A percentile compares a stretch with the other conserved stretches of the same genome.
These are phyloP conservation scores for Salarias fasciatus DNA, from an alignment of 2,797 vertebrate species.

Conservation along the genomic window DNA sequence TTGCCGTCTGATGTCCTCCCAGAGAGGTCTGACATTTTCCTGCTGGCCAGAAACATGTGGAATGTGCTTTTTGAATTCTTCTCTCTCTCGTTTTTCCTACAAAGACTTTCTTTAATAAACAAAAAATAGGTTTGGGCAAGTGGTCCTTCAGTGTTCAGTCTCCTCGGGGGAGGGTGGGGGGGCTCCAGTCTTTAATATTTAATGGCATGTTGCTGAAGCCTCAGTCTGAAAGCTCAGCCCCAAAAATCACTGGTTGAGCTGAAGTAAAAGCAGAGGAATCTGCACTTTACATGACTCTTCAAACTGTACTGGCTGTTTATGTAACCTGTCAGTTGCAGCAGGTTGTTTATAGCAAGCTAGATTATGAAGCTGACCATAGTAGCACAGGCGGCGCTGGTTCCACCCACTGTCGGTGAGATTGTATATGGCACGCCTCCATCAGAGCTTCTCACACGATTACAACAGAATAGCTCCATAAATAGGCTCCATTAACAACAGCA, in stretches of 20 bases:
- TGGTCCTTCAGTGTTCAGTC: background rate
- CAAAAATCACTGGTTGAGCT: background rate
- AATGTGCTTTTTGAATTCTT: background rate
- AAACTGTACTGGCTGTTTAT: no score
- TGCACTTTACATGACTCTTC: background rate
- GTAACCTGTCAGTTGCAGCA: background rate
- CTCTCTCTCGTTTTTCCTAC: background rate
- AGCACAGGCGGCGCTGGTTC: no score
- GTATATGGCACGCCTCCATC: no score
- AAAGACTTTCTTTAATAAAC: background rate
- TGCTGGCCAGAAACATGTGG: background rate
- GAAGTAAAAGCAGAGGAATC: background rate
- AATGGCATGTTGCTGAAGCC: background rate
- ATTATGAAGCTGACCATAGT: no score
- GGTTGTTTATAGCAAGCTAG: background rate
- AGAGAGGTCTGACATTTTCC: background rate
- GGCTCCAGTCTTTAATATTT: constrained; percentile 6
- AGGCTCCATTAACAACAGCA: no score
- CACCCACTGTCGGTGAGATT: no score
- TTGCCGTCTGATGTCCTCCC: background rate
- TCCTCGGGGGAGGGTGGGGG: background rate
- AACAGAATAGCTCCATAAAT: no score
- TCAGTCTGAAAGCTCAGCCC: background rate
- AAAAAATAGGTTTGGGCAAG: background rate
- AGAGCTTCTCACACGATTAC: no score